phyloP scores from a whole-genome alignment of 1,140 invertebrate species.

The Drosophila sp. region DNA sequence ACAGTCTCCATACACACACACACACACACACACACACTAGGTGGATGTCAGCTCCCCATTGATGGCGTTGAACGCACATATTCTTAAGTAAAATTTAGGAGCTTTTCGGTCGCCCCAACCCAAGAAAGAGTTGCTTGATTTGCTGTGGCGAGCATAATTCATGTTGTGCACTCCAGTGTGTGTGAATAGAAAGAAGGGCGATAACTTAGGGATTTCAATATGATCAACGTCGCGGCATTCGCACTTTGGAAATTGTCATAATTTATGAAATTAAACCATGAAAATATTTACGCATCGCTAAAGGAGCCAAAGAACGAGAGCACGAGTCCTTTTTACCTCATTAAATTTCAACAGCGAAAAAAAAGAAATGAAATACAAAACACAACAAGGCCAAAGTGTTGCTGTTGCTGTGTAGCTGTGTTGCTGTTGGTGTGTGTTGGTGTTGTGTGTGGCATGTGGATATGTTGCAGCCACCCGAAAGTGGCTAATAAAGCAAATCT shows the following conservation, averaged over 20 bases:
- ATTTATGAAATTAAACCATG: slow-evolving; percentile 82
- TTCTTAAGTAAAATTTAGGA: slow-evolving; percentile 83
- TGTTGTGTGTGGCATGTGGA: slow-evolving; percentile 47
- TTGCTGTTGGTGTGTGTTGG: slow-evolving; percentile 46
- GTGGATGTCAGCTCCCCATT: slow-evolving; percentile 64
- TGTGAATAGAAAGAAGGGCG: slow-evolving; percentile 46
- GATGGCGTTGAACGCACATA: slow-evolving; percentile 72
- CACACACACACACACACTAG: slow-evolving; percentile 2
- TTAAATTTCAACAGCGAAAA: slow-evolving; percentile 46
- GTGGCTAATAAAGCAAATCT: slow-evolving; percentile 83
- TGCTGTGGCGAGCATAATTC: slow-evolving; percentile 82
- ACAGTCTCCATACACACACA: background rate
- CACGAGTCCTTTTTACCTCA: slow-evolving; percentile 46
- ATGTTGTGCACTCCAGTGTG: slow-evolving; percentile 32
- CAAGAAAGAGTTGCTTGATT: slow-evolving; percentile 58
- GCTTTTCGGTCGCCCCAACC: slow-evolving; percentile 68
- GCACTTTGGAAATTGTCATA: slow-evolving; percentile 56
- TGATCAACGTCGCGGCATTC: slow-evolving; percentile 64
- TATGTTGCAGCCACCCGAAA: slow-evolving; percentile 80
- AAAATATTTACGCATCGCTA: slow-evolving; percentile 71
- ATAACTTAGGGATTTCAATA: slow-evolving; percentile 83
- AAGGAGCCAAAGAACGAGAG: slow-evolving; percentile 34
- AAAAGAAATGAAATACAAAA: slow-evolving; percentile 40
- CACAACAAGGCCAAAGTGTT: slow-evolving; percentile 41
- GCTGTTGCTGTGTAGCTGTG: slow-evolving; percentile 29